Conservation (phyloP, 2,888 invertebrate species). For the Amphimallon solstitiale region DNA sequence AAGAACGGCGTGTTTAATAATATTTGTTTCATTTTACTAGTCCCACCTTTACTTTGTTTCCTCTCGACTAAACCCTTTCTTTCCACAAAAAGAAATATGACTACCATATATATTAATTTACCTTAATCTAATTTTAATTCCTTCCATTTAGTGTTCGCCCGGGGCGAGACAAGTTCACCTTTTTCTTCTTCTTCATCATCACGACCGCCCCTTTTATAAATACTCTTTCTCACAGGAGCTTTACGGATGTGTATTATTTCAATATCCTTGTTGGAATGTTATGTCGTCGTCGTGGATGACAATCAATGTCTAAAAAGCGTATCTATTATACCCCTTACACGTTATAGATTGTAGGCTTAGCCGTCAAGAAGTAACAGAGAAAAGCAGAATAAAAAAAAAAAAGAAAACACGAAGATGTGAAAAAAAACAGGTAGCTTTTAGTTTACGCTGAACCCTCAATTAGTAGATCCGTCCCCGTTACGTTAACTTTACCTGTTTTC, state of each 20-base stretch:
- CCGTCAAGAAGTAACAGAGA: not conserved
- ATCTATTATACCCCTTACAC: slow-evolving; percentile 29
- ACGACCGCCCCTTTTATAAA: not conserved
- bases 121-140: too few relatives aligned
- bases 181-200: not conserved
- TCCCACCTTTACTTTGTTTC: too few relatives aligned
- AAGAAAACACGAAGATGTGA: not conserved
- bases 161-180: not conserved
- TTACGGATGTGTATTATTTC: slow-evolving; percentile 32
- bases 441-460: slow-evolving; percentile 25
- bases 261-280: slow-evolving; percentile 34
- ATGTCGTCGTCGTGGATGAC: slow-evolving; percentile 28
- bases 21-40: too few relatives aligned
- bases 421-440: slow-evolving; percentile 24
- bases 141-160: too few relatives aligned
- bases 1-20: too few relatives aligned
- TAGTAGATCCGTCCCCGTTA: slow-evolving; percentile 8
- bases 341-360: slow-evolving; percentile 25
- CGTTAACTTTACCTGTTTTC: slow-evolving; percentile 15
- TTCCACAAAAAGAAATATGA: too few relatives aligned
- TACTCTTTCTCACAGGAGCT: slow-evolving; percentile 24
- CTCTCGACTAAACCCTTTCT: too few relatives aligned
- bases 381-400: not conserved
- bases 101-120: too few relatives aligned
- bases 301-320: slow-evolving; percentile 25